Percentiles rank a stretch among this genome's conserved stretches.
These are phyloP conservation scores for Synergus japonicus DNA, from an alignment of 2,888 invertebrate genomes.

Conservation along the genomic window DNA sequence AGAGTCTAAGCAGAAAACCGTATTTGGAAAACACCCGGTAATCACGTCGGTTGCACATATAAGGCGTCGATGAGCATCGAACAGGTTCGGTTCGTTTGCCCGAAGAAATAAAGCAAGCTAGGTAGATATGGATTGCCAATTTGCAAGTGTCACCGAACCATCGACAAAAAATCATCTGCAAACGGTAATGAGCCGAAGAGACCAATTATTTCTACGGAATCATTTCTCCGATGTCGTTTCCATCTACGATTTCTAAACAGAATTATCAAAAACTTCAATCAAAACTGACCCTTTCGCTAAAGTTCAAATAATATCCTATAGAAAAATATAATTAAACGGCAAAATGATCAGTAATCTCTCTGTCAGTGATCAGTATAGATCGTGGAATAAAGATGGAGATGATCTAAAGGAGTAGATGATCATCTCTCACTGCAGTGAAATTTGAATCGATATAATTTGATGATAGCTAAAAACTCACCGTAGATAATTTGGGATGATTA, in stretches of 20 bases:
- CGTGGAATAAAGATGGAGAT: no score
- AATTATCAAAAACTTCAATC: conserved; percentile 12
- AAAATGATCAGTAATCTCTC: no score
- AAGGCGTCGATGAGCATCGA: conserved; percentile 65
- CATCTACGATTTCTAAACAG: conserved; percentile 18
- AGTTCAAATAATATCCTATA: no score
- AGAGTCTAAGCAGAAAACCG: conserved; percentile 63
- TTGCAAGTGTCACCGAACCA: conserved; percentile 33
- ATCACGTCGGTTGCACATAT: conserved; percentile 66
- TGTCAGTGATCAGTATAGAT: no score
- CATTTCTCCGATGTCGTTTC: not conserved
- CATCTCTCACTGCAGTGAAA: no score
- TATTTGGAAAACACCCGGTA: conserved; percentile 69
- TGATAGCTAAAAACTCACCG: not conserved
- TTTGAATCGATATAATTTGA: no score
- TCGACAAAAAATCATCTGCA: not conserved
- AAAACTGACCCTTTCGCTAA: not conserved
- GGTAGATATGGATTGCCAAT: conserved; percentile 37
- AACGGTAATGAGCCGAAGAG: conserved; percentile 12
- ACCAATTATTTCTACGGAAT: not conserved
- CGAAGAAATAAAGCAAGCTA: conserved; percentile 45
- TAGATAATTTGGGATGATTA: not conserved
- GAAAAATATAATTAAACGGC: no score
- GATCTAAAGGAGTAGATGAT: no score
- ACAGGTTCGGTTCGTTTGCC: conserved; percentile 56